Conservation (phyloP, 1,140 invertebrate genomes). For the Caerostris extrusa region DNA sequence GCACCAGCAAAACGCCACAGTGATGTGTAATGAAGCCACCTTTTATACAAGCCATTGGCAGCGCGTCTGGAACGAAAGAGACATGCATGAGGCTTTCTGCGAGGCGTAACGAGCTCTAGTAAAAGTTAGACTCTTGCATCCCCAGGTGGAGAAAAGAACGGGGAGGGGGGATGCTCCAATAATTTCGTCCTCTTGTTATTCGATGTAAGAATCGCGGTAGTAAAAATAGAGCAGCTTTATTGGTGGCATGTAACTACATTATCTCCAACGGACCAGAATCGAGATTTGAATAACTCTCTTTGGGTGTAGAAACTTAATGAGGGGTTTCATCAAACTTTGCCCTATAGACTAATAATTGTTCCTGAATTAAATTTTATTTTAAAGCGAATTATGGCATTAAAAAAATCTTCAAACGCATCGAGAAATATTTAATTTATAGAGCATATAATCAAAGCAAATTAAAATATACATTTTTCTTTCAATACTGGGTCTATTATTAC, state of each 20-base stretch:
- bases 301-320: background rate
- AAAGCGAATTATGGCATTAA: too few relatives aligned
- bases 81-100: background rate
- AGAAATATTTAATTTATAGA: too few relatives aligned
- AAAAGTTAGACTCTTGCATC: background rate
- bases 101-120: background rate
- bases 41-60: background rate
- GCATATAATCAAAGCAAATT: too few relatives aligned
- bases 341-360: background rate
- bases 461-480: too few relatives aligned
- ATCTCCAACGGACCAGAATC: too few relatives aligned
- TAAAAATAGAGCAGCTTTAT: background rate
- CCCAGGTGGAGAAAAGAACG: background rate
- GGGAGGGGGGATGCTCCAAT: background rate
- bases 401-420: too few relatives aligned
- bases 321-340: background rate
- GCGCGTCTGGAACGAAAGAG: background rate
- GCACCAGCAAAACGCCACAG: slow-evolving; percentile 24
- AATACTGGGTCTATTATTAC: too few relatives aligned
- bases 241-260: background rate
- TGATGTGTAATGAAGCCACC: slow-evolving; percentile 53
- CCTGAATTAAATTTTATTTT: background rate
- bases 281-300: background rate
- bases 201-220: background rate
- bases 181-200: background rate